A percentile compares a stretch with the other conserved stretches of the same genome.
These are phyloP conservation scores for Micrasema longulum DNA, from an alignment of 1,140 invertebrate genomes.

Conservation along the genomic window DNA sequence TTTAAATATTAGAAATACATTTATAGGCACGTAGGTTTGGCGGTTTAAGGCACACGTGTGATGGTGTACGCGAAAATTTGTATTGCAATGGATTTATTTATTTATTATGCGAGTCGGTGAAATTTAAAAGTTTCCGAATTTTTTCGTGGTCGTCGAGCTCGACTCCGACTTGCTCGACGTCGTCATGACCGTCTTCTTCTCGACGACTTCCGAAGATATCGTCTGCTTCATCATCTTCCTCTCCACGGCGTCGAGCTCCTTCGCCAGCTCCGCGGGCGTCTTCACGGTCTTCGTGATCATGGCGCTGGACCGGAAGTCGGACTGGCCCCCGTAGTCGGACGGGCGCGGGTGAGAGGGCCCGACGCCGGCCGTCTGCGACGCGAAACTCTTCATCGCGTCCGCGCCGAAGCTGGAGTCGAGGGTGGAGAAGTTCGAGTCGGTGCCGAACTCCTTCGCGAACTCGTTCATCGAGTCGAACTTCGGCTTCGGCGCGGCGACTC, in stretches of 20 bases:
- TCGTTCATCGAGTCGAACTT: conserved; percentile 66
- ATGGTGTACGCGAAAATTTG: no score
- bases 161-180: conserved; percentile 67
- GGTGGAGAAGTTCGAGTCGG: conserved; percentile 62
- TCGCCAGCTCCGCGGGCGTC: conserved; percentile 60
- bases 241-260: conserved; percentile 64
- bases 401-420: conserved; percentile 64
- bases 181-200: conserved; percentile 66
- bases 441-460: conserved; percentile 62
- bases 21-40: no score
- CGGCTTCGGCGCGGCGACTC: conserved; percentile 56
- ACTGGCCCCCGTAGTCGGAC: conserved; percentile 61
- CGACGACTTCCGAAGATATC: conserved; percentile 65
- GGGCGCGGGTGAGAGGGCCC: conserved; percentile 56
- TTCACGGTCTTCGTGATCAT: conserved; percentile 59
- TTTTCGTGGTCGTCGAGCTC: conserved; percentile 67
- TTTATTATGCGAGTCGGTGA: no score
- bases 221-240: conserved; percentile 65
- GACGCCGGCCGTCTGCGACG: conserved; percentile 14
- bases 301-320: conserved; percentile 59
- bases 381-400: conserved; percentile 61
- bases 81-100: no score
- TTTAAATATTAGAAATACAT: no score
- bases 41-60: no score
- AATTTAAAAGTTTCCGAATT: conserved; percentile 66